Evolutionary conservation across 2,888 invertebrate genomes (phyloP), one percentile per base, ranked within the genome.

Genomic region (Apamea anceps): DNA sequence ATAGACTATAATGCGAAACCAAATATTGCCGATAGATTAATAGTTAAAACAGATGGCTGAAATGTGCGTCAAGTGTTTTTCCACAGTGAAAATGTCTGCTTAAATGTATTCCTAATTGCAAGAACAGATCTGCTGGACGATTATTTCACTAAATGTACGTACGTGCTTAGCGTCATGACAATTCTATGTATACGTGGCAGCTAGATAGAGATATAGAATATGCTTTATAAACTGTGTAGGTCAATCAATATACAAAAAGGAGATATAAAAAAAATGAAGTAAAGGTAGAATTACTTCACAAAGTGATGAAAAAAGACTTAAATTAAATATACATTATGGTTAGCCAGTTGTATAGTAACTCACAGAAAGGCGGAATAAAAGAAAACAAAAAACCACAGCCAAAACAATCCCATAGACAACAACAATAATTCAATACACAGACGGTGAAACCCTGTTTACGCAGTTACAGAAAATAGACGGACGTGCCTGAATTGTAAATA

Each of bases 11-110:
- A 79, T 74, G 70, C 71, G 66, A 81, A 89, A 88, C 54, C 73
- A 88, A 89, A 88, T 88, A 88, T 77, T 82, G 32, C 57, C 25
- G 54, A 73, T 73, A 83, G n/a, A 72, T 83, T 32, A 54, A 80
- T 65, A 73, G 62, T 71, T 32, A 66, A 68, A 85, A 80, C 87
- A 85, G 76, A 85, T 80, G 76, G 48, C 63, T 77, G 51, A 42
- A 73, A 76, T 48, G 13, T 63, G 60, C 65, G 70, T 75, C 79
- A 66, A 75, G 83, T 86, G 82, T 84, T 84, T 82, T 86, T 78
- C 86, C 79, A 86, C 72, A 70, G 13, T 70, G 63, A 82, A 78
- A 71, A 72, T 71, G n/a, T 66, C 45, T 67, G 71, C 32, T 74
- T 42, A 28, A 75, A 65, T 85, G 18, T 72, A 72, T 72, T 85